Evolutionary conservation across 2,888 invertebrate genomes (phyloP).

Genomic region (Bhutanitis thaidina): DNA sequence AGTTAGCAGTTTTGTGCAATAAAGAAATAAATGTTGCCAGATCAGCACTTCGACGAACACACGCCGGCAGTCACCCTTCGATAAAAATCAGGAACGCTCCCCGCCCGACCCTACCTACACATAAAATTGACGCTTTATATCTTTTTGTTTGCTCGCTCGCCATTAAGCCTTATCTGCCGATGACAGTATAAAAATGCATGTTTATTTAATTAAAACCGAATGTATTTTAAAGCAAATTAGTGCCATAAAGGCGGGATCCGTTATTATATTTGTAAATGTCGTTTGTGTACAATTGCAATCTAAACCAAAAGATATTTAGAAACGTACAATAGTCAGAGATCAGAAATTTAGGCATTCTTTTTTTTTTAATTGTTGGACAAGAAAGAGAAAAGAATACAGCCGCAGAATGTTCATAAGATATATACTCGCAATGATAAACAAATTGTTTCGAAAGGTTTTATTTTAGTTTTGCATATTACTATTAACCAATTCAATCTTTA

Average conservation of each 20-base stretch:
- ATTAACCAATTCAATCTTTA: background rate
- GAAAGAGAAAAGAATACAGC: too few relatives aligned
- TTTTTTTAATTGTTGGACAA: too few relatives aligned
- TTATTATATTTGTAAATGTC: too few relatives aligned
- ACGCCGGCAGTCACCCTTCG: conserved; percentile 37
- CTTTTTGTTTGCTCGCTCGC: conserved; percentile 36
- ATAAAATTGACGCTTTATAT: conserved; percentile 43
- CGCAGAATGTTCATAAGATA: too few relatives aligned
- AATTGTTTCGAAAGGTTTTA: too few relatives aligned
- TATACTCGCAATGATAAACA: too few relatives aligned
- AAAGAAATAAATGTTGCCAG: conserved; percentile 67
- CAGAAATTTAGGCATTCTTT: too few relatives aligned
- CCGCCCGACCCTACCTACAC: conserved; percentile 22
- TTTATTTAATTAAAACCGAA: conserved; percentile 35
- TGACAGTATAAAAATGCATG: conserved; percentile 47
- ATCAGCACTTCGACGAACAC: conserved; percentile 53
- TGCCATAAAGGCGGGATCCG: conserved; percentile 30
- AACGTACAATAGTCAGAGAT: too few relatives aligned
- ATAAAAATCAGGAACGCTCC: conserved; percentile 40
- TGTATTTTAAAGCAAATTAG: conserved; percentile 24
- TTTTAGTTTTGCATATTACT: too few relatives aligned
- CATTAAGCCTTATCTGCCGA: conserved; percentile 45
- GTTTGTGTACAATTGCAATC: too few relatives aligned
- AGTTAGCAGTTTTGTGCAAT: conserved; percentile 74
- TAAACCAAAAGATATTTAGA: too few relatives aligned